Evolutionary conservation across 2,888 invertebrate genomes (phyloP), one percentile per base, ranked within the genome.

Genomic region (Platycnemis pennipes): DNA sequence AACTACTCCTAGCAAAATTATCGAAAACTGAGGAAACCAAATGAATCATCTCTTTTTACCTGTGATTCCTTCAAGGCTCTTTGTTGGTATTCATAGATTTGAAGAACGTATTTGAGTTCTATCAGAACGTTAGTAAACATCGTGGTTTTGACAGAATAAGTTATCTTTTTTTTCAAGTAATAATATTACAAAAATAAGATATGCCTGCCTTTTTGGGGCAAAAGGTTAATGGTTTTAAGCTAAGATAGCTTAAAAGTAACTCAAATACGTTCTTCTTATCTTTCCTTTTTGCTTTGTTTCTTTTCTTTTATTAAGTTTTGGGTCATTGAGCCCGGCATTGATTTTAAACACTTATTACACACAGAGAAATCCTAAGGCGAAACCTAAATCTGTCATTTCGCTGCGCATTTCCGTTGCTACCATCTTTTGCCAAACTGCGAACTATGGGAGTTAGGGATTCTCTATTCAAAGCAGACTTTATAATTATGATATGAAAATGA

Each of bases 81-180:
- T 37, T 16, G 37, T 37, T 37, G 77, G 37, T 7, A 77, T 11
- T 77, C 37, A n/a, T 16, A 37, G 77, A 37, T 77, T 77, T 31
- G 77, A 77, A 37, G 77, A 77, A 77, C 77, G 77, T 77, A 77
- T 77, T 63, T 63, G 63, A 63, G 63, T 13, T 53, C 26, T 63
- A 26, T 63, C 8, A 63, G 22, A 26, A n/a, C n/a, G 63, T 26
- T 5, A 8, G 7, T n/a, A n/a, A 26, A 63, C 63, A n/a, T 4
- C 63, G 4, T 26, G n/a, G n/a, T 7, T 63, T 63, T 4, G n/a
- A n/a, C 26, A n/a, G 13, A 11, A 53, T 1, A 3, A 13, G 53
- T 8, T 16, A 53, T 16, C 11, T 63, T 49, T 26, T 63, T 2
- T n/a, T 4, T 26, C 22, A 63, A 19, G 3, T 63, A 22, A 63